These are phyloP conservation scores for Synanceia verrucosa DNA, from an alignment of 2,797 vertebrate genomes.

Conservation along the genomic window DNA sequence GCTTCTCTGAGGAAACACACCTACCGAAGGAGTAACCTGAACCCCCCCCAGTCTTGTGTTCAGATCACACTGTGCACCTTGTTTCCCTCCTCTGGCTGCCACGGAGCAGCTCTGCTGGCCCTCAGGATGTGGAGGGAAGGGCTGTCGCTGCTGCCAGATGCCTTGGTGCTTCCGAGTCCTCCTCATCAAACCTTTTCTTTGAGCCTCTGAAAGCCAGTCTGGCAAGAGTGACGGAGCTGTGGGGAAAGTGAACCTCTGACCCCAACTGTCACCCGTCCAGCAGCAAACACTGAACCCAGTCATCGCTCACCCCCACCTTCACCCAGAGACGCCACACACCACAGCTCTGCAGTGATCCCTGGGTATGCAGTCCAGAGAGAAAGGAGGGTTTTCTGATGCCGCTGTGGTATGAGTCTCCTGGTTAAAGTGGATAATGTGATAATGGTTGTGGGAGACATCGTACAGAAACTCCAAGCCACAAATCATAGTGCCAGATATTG, in stretches of 20 bases:
- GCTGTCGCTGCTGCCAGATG: slow-evolving; percentile 63
- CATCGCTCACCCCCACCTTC: slow-evolving; percentile 30
- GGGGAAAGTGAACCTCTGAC: slow-evolving; percentile 68
- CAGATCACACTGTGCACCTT: slow-evolving; percentile 83
- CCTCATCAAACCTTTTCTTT: slow-evolving; percentile 68
- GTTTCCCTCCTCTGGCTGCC: slow-evolving; percentile 70
- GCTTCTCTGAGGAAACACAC: slow-evolving; percentile 68
- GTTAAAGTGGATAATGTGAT: slow-evolving; percentile 41
- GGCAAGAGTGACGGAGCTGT: slow-evolving; percentile 44
- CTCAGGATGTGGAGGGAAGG: slow-evolving; percentile 80
- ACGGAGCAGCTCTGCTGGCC: slow-evolving; percentile 67
- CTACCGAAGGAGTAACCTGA: slow-evolving; percentile 68
- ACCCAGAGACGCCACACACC: slow-evolving; percentile 26
- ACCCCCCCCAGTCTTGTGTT: slow-evolving; percentile 43
- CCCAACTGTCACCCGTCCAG: slow-evolving; percentile 69
- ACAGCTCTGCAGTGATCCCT: slow-evolving; percentile 31
- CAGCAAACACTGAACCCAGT: slow-evolving; percentile 69
- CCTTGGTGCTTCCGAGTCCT: slow-evolving; percentile 67
- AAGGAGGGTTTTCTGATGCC: slow-evolving; percentile 21
- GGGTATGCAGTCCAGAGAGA: slow-evolving; percentile 11
- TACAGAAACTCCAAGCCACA: background rate
- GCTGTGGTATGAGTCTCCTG: slow-evolving; percentile 15
- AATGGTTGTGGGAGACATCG: slow-evolving; percentile 12
- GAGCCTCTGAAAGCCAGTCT: slow-evolving; percentile 52
- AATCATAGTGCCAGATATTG: background rate